Percentiles rank a stretch among this genome's conserved stretches.
These are phyloP conservation scores for Tetraodon nigroviridis DNA, from an alignment of 2,113 vertebrate species.

Conservation along the genomic window DNA sequence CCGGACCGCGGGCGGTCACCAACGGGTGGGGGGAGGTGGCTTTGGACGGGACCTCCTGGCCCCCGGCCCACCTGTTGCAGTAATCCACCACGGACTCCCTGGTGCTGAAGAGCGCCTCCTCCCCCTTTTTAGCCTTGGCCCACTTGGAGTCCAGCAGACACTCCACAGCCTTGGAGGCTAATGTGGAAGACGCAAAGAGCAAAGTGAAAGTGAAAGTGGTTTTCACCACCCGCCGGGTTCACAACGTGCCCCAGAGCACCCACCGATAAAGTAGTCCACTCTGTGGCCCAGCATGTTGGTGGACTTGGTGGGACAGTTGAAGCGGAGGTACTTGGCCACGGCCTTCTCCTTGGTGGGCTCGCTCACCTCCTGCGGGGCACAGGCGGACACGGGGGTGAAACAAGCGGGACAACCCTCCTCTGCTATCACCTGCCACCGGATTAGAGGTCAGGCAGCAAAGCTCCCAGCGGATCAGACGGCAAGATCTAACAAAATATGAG, in stretches of 20 bases:
- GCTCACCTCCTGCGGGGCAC: slow-evolving; percentile 84
- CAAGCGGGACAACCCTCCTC: not conserved
- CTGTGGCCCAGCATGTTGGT: slow-evolving; percentile 98
- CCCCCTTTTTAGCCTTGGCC: slow-evolving; percentile 96
- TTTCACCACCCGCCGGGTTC: not conserved
- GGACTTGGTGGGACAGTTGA: slow-evolving; percentile 97
- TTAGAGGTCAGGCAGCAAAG: not conserved
- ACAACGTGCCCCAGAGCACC: slow-evolving; percentile 20
- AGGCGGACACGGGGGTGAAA: not conserved
- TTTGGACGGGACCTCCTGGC: not conserved
- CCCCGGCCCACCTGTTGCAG: slow-evolving; percentile 87
- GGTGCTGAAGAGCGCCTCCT: slow-evolving; percentile 93
- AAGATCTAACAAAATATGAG: not conserved
- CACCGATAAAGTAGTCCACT: slow-evolving; percentile 97
- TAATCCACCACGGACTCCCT: slow-evolving; percentile 94
- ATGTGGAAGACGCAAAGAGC: slow-evolving; percentile 1
- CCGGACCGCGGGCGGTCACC: no score
- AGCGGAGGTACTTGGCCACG: slow-evolving; percentile 94
- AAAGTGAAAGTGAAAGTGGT: not conserved
- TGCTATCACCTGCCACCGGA: not conserved
- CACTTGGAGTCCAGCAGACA: slow-evolving; percentile 97
- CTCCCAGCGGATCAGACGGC: not conserved
- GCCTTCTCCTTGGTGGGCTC: slow-evolving; percentile 98
- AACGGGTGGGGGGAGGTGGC: no score
- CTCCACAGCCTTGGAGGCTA: slow-evolving; percentile 97